Base-by-base conservation (phyloP, 2,888 invertebrate species). In the Rhimphoctona megacephalus region DNA sequence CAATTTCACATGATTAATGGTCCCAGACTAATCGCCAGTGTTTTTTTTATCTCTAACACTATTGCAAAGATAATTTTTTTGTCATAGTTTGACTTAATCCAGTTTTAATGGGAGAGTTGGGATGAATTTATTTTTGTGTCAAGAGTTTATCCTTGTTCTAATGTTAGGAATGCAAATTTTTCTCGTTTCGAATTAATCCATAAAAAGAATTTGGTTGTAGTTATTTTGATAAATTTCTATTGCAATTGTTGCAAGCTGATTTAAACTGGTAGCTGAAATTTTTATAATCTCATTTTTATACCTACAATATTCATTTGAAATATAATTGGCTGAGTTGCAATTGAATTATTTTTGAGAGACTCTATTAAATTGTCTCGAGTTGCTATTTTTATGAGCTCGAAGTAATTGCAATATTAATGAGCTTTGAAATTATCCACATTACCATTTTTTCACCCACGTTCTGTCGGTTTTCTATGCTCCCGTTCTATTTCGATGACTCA, bases 401-500 rank as follows among this genome's bases (percentile, higher is more conserved):
- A 76, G 57, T 43, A 46, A 25, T 69, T 57, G 82, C 46, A 57
- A 57, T 66, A 36, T 74, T 52, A 66, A 67, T 72, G 49, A 81
- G 66, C 74, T 57, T 67, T 43, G 7, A 81, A 54, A 49, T 81
- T 25, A 81, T 46, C 49, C 39, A 39, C 33, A 25, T 33, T 69
- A 54, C 7, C 36, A 49, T 49, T 33, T 76, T 64, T 79, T 30
- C 64, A 54, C 70, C 30, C 77, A 46, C 43, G 33, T 49, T n/a
- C 43, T 49, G 36, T n/a, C 67, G 52, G 66, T 81, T 81, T 77
- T 77, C 43, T 30, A 49, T 80, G 33, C 30, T 69, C 73, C 78
- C 46, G 52, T 80, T 49, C 39, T 25, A 54, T 81, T 76, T 52
- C 69, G 67, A 84, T 84, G 86, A 86, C 86, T 86, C 86, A 86